Conservation (phyloP, 2,113 vertebrate species). For the Fulmarus glacialis region DNA sequence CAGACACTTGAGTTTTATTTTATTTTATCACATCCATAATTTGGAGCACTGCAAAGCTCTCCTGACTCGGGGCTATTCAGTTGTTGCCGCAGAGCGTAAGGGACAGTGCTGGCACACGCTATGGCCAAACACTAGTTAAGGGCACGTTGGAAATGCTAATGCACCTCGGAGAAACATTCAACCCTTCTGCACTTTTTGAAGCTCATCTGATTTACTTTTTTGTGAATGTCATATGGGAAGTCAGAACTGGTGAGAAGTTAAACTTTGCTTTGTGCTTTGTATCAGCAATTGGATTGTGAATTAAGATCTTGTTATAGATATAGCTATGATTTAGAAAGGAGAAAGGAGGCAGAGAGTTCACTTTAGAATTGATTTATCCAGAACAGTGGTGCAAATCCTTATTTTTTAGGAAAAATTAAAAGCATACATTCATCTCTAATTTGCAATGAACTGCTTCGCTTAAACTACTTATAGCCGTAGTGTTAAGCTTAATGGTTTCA, state of each 20-base stretch:
- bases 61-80: background rate
- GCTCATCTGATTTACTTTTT: background rate
- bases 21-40: background rate
- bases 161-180: background rate
- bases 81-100: background rate
- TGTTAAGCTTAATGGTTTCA: slow-evolving; percentile 70
- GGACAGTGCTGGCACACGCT: background rate
- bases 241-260: background rate
- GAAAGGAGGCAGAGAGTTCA: background rate
- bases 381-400: slow-evolving; percentile 9
- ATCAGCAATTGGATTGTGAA: background rate
- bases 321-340: background rate
- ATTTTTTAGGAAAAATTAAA: slow-evolving; percentile 53
- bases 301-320: background rate
- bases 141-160: background rate
- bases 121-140: background rate
- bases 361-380: slow-evolving; percentile 11
- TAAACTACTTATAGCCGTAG: slow-evolving; percentile 53
- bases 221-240: background rate
- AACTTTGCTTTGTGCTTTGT: background rate
- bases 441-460: slow-evolving; percentile 62
- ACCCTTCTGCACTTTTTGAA: background rate
- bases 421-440: slow-evolving; percentile 60
- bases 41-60: background rate
- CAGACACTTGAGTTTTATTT: background rate